A percentile compares a stretch with the other conserved stretches of the same genome.
Conservation (phyloP, 2,797 vertebrate genomes). For the Coregonus suidteri region DNA sequence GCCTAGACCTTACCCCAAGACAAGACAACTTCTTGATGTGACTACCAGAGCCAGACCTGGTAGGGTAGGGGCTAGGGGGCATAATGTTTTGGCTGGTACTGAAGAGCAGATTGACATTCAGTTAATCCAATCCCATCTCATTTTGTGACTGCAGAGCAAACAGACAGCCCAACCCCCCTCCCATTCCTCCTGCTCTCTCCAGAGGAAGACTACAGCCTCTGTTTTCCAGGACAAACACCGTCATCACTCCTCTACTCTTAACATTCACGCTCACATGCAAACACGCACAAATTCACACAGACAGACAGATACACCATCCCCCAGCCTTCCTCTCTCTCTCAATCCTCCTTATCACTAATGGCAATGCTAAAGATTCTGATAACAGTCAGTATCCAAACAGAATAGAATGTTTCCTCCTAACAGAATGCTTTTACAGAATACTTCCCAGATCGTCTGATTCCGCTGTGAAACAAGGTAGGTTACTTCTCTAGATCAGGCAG, state of each 20-base stretch:
- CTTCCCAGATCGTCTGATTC: slow-evolving; percentile 20
- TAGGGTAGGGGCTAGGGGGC: not conserved
- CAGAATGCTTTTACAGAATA: not conserved
- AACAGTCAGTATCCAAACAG: not conserved
- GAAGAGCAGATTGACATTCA: slow-evolving; percentile 43
- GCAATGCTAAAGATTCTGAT: not conserved
- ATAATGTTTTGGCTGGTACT: slow-evolving; percentile 6
- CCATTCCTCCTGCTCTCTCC: slow-evolving; percentile 28
- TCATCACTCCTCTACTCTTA: slow-evolving; percentile 69
- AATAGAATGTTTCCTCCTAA: not conserved
- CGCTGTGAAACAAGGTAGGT: slow-evolving; percentile 7
- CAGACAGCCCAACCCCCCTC: slow-evolving; percentile 44
- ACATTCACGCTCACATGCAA: slow-evolving; percentile 1
- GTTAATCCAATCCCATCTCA: slow-evolving; percentile 55
- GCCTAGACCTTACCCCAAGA: not conserved
- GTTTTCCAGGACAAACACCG: slow-evolving; percentile 75
- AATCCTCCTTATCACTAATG: slow-evolving; percentile 11
- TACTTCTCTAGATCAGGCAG: slow-evolving; percentile 27
- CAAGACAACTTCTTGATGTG: not conserved
- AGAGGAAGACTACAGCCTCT: slow-evolving; percentile 71
- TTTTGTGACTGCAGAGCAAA: slow-evolving; percentile 58
- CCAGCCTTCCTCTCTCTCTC: slow-evolving; percentile 21
- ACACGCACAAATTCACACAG: not conserved
- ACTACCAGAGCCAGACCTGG: not conserved
- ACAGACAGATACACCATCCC: not conserved